Evolutionary conservation across 2,888 invertebrate genomes (phyloP).

Genomic region (Ennomos fuscantarius): DNA sequence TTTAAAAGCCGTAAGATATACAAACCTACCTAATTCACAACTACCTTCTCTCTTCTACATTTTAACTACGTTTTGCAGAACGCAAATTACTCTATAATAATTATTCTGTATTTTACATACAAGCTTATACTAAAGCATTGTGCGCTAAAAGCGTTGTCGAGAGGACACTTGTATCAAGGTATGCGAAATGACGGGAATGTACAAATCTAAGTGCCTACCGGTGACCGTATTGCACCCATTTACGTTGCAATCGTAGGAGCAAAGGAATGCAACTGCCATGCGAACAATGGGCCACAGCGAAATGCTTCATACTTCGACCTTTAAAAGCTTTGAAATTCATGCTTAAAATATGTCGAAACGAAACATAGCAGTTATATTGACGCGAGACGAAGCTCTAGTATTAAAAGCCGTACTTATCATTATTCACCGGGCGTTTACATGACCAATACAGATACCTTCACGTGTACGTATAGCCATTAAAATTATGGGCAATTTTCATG

Average conservation of each 20-base stretch:
- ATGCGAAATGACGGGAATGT: slow-evolving; percentile 46
- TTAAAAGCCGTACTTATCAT: slow-evolving; percentile 28
- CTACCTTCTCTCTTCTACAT: background rate
- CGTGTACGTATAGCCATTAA: slow-evolving; percentile 22
- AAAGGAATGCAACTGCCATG: slow-evolving; percentile 54
- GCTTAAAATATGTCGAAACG: slow-evolving; percentile 36
- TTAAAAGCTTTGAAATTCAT: slow-evolving; percentile 40
- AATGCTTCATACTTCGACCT: slow-evolving; percentile 42
- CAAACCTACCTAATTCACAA: background rate
- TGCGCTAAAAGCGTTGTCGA: slow-evolving; percentile 43
- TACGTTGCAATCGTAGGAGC: slow-evolving; percentile 51
- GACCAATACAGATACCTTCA: slow-evolving; percentile 32
- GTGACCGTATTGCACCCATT: slow-evolving; percentile 52
- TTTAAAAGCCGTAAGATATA: no score
- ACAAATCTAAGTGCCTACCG: slow-evolving; percentile 33
- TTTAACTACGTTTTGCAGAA: slow-evolving; percentile 8
- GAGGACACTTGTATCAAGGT: slow-evolving; percentile 36
- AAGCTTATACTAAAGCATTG: slow-evolving; percentile 38
- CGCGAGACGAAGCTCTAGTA: slow-evolving; percentile 15
- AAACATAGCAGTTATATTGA: slow-evolving; percentile 7
- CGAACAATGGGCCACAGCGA: slow-evolving; percentile 50
- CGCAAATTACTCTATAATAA: slow-evolving; percentile 25
- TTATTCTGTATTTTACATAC: slow-evolving; percentile 26
- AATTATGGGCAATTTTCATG: slow-evolving; percentile 30
- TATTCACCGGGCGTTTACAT: slow-evolving; percentile 33